Conservation (phyloP, 2,113 vertebrate genomes). For the Labeo catla region DNA sequence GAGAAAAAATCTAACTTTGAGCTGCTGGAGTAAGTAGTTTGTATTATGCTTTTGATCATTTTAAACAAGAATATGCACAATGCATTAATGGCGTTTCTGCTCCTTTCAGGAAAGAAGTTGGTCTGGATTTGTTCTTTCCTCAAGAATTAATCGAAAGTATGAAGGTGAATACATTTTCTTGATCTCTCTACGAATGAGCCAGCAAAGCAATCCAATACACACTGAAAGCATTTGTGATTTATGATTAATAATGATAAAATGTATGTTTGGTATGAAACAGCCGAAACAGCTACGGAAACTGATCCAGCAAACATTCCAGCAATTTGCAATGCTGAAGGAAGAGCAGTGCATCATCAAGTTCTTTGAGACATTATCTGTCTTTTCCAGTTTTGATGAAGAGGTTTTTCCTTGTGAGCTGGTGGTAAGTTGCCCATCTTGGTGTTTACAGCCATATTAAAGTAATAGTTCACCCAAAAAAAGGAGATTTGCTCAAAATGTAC, state of each 20-base stretch:
- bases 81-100: background rate
- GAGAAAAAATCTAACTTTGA: conserved; percentile 96
- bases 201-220: background rate
- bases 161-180: conserved; percentile 77
- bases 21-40: conserved; percentile 86
- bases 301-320: conserved; percentile 88
- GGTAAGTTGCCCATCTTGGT: conserved; percentile 65
- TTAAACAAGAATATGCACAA: background rate
- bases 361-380: conserved; percentile 77
- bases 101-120: conserved; percentile 86
- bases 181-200: background rate
- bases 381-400: conserved; percentile 83
- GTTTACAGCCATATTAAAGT: background rate
- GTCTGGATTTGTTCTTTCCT: conserved; percentile 91
- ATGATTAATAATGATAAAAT: background rate
- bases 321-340: conserved; percentile 79
- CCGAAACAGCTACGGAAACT: conserved; percentile 83
- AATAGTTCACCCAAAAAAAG: background rate
- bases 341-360: conserved; percentile 85
- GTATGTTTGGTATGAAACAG: conserved; percentile 56
- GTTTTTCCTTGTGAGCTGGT: conserved; percentile 83
- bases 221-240: background rate
- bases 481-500: no score
- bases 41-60: background rate
- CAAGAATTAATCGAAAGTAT: conserved; percentile 86